These are phyloP conservation scores for Gulo gulo DNA, from an alignment of 2,113 vertebrate genomes.

Conservation along the genomic window DNA sequence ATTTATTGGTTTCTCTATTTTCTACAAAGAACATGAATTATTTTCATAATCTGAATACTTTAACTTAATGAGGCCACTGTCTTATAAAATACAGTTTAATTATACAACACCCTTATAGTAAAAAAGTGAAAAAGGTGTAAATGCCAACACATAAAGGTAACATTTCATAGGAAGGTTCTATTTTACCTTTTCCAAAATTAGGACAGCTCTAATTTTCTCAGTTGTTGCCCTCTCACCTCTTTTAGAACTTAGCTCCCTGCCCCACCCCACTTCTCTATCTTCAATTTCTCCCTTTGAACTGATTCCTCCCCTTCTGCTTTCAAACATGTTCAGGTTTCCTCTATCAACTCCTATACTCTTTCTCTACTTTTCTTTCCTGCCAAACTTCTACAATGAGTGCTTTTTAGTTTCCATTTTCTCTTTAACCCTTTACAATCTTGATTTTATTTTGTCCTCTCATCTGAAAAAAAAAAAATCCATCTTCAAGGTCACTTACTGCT, in stretches of 20 bases:
- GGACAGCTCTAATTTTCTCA: constrained; percentile 38
- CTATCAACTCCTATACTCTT: constrained; percentile 63
- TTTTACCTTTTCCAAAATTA: constrained; percentile 57
- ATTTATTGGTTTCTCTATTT: background rate
- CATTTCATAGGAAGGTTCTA: constrained; percentile 7
- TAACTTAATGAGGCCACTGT: background rate
- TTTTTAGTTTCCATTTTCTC: constrained; percentile 47
- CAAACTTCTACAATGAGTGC: constrained; percentile 71
- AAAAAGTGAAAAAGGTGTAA: constrained; percentile 20
- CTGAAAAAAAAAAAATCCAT: background rate
- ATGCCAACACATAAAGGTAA: background rate
- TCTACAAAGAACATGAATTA: constrained; percentile 31
- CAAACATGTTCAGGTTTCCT: constrained; percentile 65
- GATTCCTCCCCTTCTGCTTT: constrained; percentile 62
- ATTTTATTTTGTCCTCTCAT: background rate
- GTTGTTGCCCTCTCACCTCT: constrained; percentile 23
- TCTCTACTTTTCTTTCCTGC: constrained; percentile 62
- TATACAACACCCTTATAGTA: background rate
- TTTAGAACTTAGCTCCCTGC: background rate
- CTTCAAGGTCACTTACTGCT: background rate
- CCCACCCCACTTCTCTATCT: constrained; percentile 6
- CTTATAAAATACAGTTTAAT: background rate
- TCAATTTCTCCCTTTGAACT: constrained; percentile 64
- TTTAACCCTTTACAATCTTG: constrained; percentile 58
- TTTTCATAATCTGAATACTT: constrained; percentile 19